Evolutionary conservation across 37 sponge, comb jelly and placozoan species (phyloP).

Genomic region (Cladorhizidae sp.): DNA sequence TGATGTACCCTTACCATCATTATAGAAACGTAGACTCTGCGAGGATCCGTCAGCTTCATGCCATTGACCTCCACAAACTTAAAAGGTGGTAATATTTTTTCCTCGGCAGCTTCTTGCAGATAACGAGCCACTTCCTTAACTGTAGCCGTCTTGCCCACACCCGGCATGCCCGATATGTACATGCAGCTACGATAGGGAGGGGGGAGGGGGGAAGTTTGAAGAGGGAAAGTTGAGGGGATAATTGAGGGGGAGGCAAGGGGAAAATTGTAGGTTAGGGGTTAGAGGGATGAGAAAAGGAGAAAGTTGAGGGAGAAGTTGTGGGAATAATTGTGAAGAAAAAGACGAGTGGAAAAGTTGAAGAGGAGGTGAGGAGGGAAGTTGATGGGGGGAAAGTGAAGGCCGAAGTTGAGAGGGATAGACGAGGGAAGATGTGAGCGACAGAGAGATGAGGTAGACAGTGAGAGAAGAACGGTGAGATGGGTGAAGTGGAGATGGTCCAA

Average conservation of each 20-base stretch:
- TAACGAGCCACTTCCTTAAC: conserved; percentile 71
- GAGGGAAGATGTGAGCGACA: not conserved
- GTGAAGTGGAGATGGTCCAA: not conserved
- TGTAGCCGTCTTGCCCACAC: conserved; percentile 99
- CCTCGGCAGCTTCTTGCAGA: conserved; percentile 56
- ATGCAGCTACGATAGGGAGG: conserved; percentile 62
- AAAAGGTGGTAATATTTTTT: conserved; percentile 57
- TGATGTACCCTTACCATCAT: conserved; percentile 69
- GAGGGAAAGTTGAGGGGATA: not conserved
- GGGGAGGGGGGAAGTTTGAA: not conserved
- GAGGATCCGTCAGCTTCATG: conserved; percentile 82
- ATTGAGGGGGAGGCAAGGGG: not conserved
- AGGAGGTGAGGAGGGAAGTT: not conserved
- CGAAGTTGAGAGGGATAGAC: not conserved
- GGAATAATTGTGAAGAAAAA: not conserved
- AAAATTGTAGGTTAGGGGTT: not conserved
- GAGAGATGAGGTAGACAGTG: not conserved
- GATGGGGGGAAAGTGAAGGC: conserved; percentile 4
- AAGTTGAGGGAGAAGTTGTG: not conserved
- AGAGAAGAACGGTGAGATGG: not conserved
- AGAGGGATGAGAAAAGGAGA: conserved; percentile 8
- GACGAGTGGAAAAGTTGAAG: not conserved
- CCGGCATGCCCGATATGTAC: conserved; percentile 95
- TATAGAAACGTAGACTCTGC: conserved; percentile 59
- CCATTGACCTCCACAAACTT: conserved; percentile 94